Evolutionary conservation across 2,113 vertebrate genomes (phyloP).

Genomic region (Callipepla californica): DNA sequence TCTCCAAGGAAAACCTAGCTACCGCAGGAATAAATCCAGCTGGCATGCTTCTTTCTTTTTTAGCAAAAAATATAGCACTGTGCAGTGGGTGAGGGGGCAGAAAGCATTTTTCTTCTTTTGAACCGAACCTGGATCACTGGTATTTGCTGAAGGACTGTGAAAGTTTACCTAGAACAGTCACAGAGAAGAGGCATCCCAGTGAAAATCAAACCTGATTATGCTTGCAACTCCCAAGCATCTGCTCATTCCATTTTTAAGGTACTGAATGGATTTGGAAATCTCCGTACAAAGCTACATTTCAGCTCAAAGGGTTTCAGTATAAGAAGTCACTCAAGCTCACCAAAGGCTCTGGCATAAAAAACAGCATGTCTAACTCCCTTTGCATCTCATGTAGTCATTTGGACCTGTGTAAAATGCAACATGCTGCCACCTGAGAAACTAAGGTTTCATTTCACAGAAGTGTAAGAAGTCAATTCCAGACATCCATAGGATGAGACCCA

Average conservation of each 20-base stretch:
- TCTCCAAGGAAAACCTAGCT: slow-evolving; percentile 72
- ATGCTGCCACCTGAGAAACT: neutral
- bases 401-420: neutral
- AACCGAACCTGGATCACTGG: neutral
- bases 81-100: neutral
- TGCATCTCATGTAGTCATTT: neutral
- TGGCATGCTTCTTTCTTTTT: slow-evolving; percentile 15
- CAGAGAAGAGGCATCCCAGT: neutral
- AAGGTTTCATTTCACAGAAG: neutral
- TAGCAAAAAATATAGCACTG: slow-evolving; percentile 1
- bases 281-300: neutral
- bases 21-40: slow-evolving; percentile 42
- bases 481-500: neutral
- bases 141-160: fast-evolving
- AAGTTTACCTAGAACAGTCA: neutral
- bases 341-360: neutral
- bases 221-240: neutral
- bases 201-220: neutral
- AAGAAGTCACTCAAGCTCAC: neutral
- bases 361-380: neutral
- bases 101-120: neutral
- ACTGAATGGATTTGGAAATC: neutral
- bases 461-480: neutral
- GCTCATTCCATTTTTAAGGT: neutral
- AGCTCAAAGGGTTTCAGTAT: neutral